Evolutionary conservation across 2,888 invertebrate species (phyloP).

Genomic region (Eupelmus urozonus): DNA sequence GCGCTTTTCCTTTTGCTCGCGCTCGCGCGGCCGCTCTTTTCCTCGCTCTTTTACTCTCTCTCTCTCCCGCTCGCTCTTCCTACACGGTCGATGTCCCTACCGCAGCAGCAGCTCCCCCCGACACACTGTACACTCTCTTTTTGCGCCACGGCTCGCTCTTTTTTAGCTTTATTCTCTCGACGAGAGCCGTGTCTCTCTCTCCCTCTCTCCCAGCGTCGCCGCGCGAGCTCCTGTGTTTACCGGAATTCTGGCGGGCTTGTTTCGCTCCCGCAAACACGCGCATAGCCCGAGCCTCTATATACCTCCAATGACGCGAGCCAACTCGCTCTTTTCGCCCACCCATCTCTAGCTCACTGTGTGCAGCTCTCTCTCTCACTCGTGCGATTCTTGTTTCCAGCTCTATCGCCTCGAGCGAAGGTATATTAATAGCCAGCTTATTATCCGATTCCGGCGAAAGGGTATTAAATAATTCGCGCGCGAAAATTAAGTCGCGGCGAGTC

Average conservation of each 20-base stretch:
- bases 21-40: conserved; percentile 54
- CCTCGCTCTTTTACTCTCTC: conserved; percentile 37
- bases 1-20: conserved; percentile 55
- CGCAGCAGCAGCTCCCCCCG: conserved; percentile 26
- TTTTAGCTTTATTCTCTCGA: neutral
- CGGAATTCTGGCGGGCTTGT: neutral
- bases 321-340: neutral
- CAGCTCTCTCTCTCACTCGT: neutral
- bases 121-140: neutral
- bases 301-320: conserved; percentile 27
- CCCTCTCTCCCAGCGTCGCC: conserved; percentile 8
- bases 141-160: neutral
- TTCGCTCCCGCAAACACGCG: neutral
- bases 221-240: neutral
- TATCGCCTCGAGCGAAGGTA: too few relatives aligned
- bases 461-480: neutral
- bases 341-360: neutral
- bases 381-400: neutral
- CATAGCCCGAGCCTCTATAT: conserved; percentile 38
- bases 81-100: conserved; percentile 55
- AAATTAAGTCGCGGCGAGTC: neutral
- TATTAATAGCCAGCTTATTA: too few relatives aligned
- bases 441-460: too few relatives aligned
- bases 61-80: conserved; percentile 53
- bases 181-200: neutral